A percentile compares a stretch with the other conserved stretches of the same genome.
These are phyloP conservation scores for Dipodomys merriami DNA, from an alignment of 2,113 vertebrate genomes.

Conservation along the genomic window DNA sequence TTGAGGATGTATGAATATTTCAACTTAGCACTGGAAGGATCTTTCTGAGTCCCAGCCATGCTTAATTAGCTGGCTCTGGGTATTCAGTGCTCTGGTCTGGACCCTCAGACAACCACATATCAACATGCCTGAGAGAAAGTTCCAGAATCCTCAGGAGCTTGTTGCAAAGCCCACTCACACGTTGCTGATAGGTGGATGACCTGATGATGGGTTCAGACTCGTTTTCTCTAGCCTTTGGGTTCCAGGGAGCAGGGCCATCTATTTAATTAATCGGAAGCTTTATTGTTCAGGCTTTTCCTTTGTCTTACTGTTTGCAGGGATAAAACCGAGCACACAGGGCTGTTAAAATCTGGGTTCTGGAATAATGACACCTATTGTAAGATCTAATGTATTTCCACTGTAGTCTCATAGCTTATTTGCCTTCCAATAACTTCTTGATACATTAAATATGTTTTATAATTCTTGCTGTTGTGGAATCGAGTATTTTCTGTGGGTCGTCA, in stretches of 20 bases:
- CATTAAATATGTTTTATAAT: neutral
- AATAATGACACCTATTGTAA: neutral
- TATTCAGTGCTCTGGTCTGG: constrained; percentile 40
- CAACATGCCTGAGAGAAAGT: constrained; percentile 74
- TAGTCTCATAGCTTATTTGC: no score
- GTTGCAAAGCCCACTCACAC: no score
- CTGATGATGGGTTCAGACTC: constrained; percentile 29
- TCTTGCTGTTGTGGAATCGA: neutral
- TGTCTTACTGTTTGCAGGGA: neutral
- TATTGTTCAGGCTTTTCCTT: neutral
- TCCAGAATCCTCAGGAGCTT: constrained; percentile 75
- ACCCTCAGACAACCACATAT: constrained; percentile 71
- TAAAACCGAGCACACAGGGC: neutral
- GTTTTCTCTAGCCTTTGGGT: no score
- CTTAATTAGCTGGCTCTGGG: constrained; percentile 79
- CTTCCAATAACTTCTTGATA: neutral
- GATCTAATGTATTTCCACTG: neutral
- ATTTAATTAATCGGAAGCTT: fast-evolving
- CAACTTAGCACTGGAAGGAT: constrained; percentile 77
- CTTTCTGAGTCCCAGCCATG: constrained; percentile 76
- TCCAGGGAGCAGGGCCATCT: fast-evolving
- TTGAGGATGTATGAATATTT: constrained; percentile 79
- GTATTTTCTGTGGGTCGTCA: neutral
- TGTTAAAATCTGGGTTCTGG: neutral
- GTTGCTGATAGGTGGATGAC: neutral